Conservation (phyloP, 2,797 vertebrate genomes). For the Philypnodon macrostomus region DNA sequence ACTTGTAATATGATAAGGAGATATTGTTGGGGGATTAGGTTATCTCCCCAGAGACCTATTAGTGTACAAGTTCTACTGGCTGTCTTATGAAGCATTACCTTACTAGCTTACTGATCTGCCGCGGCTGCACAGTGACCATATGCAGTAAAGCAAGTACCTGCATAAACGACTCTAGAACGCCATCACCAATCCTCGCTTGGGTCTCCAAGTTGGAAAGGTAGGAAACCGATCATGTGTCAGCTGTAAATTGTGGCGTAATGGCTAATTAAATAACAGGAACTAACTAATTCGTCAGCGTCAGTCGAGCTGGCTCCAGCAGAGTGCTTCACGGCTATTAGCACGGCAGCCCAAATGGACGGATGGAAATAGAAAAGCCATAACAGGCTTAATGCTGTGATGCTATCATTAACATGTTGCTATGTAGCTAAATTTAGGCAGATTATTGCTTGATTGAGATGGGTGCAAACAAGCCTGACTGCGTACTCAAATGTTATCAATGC, state of each 20-base stretch:
- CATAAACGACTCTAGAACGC: constrained; percentile 6
- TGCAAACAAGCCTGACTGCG: not conserved
- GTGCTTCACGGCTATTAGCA: constrained; percentile 50
- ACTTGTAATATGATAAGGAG: constrained; percentile 77
- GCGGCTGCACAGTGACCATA: constrained; percentile 29
- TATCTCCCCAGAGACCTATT: constrained; percentile 75
- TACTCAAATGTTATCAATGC: not conserved
- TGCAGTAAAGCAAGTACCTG: constrained; percentile 1
- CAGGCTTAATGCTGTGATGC: constrained; percentile 19
- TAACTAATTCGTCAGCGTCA: constrained; percentile 48
- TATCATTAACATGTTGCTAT: constrained; percentile 39
- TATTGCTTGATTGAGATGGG: not conserved
- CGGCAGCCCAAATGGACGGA: constrained; percentile 41
- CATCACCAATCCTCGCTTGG: constrained; percentile 1
- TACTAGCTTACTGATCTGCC: constrained; percentile 54
- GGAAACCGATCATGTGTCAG: constrained; percentile 49
- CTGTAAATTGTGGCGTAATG: constrained; percentile 59
- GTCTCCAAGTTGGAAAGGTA: constrained; percentile 20
- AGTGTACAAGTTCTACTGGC: constrained; percentile 64
- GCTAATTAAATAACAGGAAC: constrained; percentile 53
- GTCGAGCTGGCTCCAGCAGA: constrained; percentile 58
- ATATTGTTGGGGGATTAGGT: constrained; percentile 79
- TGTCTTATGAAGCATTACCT: constrained; percentile 71
- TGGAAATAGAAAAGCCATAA: constrained; percentile 35
- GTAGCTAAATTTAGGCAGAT: not conserved